Percentiles rank a stretch among this genome's conserved stretches.
Evolutionary conservation across 2,113 vertebrate species (phyloP).

Genomic region (Mastomys coucha): DNA sequence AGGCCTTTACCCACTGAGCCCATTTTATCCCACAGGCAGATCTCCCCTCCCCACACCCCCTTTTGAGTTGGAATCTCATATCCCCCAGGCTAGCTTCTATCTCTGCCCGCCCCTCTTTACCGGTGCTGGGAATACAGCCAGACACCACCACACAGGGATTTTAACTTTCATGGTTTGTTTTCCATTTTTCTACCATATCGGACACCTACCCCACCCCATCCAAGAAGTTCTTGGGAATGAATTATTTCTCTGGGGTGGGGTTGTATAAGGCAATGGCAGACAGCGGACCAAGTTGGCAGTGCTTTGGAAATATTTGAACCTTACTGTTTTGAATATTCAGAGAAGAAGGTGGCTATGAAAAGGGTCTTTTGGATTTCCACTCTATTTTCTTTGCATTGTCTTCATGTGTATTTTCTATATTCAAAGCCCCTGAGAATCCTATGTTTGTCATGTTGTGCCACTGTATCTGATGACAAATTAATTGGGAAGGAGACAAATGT

Average conservation of each 20-base stretch:
- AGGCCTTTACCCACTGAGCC: background rate
- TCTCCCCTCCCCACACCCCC: fast-evolving
- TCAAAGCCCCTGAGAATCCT: background rate
- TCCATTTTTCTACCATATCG: background rate
- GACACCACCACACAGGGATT: too few relatives aligned
- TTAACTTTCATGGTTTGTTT: slow-evolving; percentile 13
- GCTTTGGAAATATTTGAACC: slow-evolving; percentile 26
- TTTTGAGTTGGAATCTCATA: background rate
- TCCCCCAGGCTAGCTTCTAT: background rate
- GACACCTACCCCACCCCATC: background rate
- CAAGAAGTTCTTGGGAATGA: background rate
- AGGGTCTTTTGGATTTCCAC: slow-evolving; percentile 19
- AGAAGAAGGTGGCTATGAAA: background rate
- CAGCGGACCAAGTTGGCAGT: background rate
- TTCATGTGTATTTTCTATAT: background rate
- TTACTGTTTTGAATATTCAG: background rate
- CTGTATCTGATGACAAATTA: slow-evolving; percentile 6
- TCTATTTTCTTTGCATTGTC: background rate
- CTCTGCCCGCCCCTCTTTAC: background rate
- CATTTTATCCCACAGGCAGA: background rate
- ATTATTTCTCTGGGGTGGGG: background rate
- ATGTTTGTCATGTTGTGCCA: background rate
- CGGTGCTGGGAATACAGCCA: background rate
- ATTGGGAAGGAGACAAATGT: background rate
- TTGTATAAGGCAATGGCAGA: background rate